A percentile compares a stretch with the other conserved stretches of the same genome.
Conservation (phyloP, 1,140 invertebrate species). For the Muscidifurax raptorellus region DNA sequence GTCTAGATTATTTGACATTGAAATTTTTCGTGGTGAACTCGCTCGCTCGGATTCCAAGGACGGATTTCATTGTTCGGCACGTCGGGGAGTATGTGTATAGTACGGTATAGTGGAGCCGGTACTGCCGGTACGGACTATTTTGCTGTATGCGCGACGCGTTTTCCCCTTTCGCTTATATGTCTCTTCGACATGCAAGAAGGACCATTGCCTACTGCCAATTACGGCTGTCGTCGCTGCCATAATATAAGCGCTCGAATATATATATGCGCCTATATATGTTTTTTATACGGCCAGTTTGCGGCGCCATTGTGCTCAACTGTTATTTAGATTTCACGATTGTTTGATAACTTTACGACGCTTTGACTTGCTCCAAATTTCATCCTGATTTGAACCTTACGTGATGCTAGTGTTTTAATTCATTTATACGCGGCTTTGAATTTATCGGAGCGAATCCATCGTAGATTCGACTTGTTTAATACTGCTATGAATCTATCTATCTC, state of each 20-base stretch:
- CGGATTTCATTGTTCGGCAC: constrained; percentile 39
- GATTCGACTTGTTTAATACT: not conserved
- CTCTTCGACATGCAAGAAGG: constrained; percentile 63
- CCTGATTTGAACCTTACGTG: not conserved
- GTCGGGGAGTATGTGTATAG: not conserved
- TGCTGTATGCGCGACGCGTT: constrained; percentile 35
- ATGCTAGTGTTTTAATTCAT: not conserved
- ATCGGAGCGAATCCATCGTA: too few species aligned
- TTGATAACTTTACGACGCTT: constrained; percentile 9
- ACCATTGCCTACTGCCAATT: constrained; percentile 61
- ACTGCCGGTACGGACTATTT: not conserved
- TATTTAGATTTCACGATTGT: constrained; percentile 29
- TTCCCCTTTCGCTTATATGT: constrained; percentile 55
- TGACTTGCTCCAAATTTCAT: not conserved
- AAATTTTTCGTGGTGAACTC: constrained; percentile 39
- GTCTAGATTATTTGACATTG: constrained; percentile 50
- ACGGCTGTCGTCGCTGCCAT: constrained; percentile 61
- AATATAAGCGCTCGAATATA: constrained; percentile 60
- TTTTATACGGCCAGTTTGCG: constrained; percentile 59
- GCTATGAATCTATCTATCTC: not conserved
- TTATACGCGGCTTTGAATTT: too few species aligned
- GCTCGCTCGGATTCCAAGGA: constrained; percentile 33
- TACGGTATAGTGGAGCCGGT: not conserved
- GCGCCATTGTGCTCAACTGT: not conserved
- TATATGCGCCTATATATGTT: constrained; percentile 55